Evolutionary conservation across 1,140 invertebrate species (phyloP), one percentile per base, ranked within the genome.

Genomic region (Drosophila melanica): DNA sequence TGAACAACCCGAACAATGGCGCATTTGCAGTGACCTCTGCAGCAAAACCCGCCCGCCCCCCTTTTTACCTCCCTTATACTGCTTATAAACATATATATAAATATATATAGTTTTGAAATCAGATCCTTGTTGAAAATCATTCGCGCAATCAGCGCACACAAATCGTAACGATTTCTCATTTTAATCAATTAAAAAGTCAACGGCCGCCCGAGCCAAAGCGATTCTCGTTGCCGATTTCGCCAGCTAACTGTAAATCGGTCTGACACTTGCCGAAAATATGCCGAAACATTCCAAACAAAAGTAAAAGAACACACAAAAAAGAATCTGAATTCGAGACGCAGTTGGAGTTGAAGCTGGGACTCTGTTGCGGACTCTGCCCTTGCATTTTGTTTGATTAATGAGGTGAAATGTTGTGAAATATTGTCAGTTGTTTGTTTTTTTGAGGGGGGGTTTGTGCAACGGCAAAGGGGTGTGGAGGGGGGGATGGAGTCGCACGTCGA

Each of bases 101-200:
- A 45, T 37, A 27, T 35, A 51, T 37, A 14, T 48, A 47, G 48
- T 30, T 76, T 65, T 89, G 82, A 82, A 87, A 87, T 89, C 82
- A 89, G 79, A 87, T 87, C 84, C 79, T 89, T 59, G 55, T 37
- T 30, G 45, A 33, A 66, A 65, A 66, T 58, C 70, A 64, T 74
- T 76, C 71, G 70, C 77, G 78, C 81, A 91, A 91, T 91, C 90
- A 78, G 50, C 77, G 81, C 77, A 77, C 85, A 80, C 74, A 90
- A 85, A 91, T 91, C 90, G 90, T 81, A 91, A 91, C 90, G 90
- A 91, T 90, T 91, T 90, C 89, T 91, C 84, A 91, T 91, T 91
- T 91, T 91, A 91, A 91, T 91, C 90, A 91, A 91, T 91, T 91
- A 91, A 91, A 90, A 91, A 91, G 90, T 86, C 90, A 90, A 80